These are phyloP conservation scores for Colletes gigas DNA, from an alignment of 1,140 invertebrate genomes.

Conservation along the genomic window DNA sequence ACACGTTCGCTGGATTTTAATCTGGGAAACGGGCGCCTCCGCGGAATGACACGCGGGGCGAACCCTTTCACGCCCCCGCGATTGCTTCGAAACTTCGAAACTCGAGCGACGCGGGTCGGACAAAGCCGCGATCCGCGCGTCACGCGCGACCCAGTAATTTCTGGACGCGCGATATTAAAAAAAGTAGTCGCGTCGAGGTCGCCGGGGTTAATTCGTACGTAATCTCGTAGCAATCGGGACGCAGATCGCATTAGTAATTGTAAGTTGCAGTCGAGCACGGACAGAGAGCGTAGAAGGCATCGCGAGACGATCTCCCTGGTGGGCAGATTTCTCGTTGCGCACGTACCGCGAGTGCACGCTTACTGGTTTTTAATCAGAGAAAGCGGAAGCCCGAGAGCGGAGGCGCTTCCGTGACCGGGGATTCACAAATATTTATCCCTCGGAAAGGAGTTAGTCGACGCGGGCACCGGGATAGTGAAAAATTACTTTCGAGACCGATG, in stretches of 20 bases:
- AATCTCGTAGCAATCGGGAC: slow-evolving; percentile 7
- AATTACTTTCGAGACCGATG: not conserved
- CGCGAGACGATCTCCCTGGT: slow-evolving; percentile 1
- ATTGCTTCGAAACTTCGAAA: slow-evolving; percentile 14
- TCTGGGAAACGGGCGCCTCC: not conserved
- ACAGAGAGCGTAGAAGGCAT: too few relatives aligned
- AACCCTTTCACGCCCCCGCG: not conserved
- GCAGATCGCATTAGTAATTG: slow-evolving; percentile 16
- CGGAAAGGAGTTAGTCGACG: not conserved
- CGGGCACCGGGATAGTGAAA: not conserved
- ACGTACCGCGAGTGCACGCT: not conserved
- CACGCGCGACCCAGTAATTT: slow-evolving; percentile 9
- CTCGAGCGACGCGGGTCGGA: not conserved
- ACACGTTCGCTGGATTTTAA: slow-evolving; percentile 9
- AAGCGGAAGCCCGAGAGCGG: not conserved
- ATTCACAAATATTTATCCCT: not conserved
- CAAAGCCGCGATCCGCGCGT: not conserved
- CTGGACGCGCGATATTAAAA: slow-evolving; percentile 1
- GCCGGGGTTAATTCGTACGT: slow-evolving; percentile 12
- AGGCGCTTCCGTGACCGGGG: not conserved
- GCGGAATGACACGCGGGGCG: too few relatives aligned
- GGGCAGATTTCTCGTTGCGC: not conserved
- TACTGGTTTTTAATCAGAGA: slow-evolving; percentile 26
- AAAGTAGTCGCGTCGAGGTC: not conserved
- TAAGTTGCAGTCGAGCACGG: not conserved